Evolutionary conservation across 2,113 vertebrate genomes (phyloP).

Genomic region (Eurypyga helias): DNA sequence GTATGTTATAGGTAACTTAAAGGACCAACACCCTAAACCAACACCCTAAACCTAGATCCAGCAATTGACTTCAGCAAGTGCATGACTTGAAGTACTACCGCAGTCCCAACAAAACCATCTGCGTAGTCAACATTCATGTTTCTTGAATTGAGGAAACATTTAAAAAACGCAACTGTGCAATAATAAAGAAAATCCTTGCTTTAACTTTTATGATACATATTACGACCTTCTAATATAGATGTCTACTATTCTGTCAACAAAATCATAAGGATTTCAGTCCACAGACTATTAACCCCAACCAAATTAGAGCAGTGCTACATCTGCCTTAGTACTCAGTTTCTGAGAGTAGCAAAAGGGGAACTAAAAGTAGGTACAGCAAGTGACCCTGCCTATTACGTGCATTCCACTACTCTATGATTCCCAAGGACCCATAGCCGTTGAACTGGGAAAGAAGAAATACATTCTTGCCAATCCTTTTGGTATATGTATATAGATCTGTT

Average conservation of each 20-base stretch:
- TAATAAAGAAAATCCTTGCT: not conserved
- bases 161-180: not conserved
- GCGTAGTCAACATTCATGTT: not conserved
- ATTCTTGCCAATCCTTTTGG: not conserved
- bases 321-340: not conserved
- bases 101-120: not conserved
- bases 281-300: not conserved
- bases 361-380: not conserved
- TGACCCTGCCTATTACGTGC: not conserved
- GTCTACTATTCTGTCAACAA: not conserved
- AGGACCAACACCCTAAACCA: not conserved
- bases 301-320: not conserved
- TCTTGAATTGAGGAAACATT: not conserved
- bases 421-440: not conserved
- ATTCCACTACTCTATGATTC: not conserved
- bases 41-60: not conserved
- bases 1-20: not conserved
- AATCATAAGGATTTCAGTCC: not conserved
- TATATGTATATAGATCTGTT: not conserved
- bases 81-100: not conserved
- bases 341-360: not conserved
- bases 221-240: not conserved
- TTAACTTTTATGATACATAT: not conserved
- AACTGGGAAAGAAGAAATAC: not conserved
- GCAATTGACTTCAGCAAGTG: not conserved